Base-by-base conservation (phyloP, 2,888 invertebrate species). In the Troides aeacus region DNA sequence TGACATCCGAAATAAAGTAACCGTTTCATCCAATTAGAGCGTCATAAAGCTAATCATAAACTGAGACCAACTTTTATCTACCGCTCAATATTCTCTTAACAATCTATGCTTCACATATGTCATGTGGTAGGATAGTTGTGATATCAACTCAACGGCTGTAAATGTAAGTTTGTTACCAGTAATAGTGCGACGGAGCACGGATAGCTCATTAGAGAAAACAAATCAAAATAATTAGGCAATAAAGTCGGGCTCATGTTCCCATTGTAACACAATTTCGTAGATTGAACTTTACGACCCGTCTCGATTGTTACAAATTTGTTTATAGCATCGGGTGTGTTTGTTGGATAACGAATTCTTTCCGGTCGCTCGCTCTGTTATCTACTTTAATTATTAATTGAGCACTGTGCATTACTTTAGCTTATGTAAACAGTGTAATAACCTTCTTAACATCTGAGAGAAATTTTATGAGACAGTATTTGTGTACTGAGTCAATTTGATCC, bases 271-370 rank as follows among this genome's bases (percentile, higher is more conserved):
- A 84, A 86, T 87, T 82, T 78, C 74, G 77, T 80, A 86, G 87
- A 89, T 87, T 89, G 87, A 82, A 68, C 76, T 90, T 90, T 90
- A 91, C 82, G 82, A 80, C 74, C 46, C 75, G 70, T 72, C 78
- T 84, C 86, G 86, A 90, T 90, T 87, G 88, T 87, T 89, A 90
- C 90, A 89, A 89, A 90, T 90, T 88, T 86, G 87, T 90, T 89
- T 89, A 90, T 82, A 64, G 77, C 75, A 30, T 50, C 67, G 70
- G 66, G 46, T 63, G 39, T 68, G 68, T 69, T 71, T 71, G 68
- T 71, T 68, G 62, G 62, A 57, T 64, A 64, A 71, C 65, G 68
- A 66, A 62, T 61, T 46, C 64, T 62, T 67, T 68, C 61, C 64
- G 69, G 67, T 24, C 50, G 46, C 23, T 21, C 8, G 21, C 15